Percentiles rank a stretch among this genome's conserved stretches.
phyloP scores from a whole-genome alignment of 2,113 vertebrate genomes.

The Tamias sibiricus region DNA sequence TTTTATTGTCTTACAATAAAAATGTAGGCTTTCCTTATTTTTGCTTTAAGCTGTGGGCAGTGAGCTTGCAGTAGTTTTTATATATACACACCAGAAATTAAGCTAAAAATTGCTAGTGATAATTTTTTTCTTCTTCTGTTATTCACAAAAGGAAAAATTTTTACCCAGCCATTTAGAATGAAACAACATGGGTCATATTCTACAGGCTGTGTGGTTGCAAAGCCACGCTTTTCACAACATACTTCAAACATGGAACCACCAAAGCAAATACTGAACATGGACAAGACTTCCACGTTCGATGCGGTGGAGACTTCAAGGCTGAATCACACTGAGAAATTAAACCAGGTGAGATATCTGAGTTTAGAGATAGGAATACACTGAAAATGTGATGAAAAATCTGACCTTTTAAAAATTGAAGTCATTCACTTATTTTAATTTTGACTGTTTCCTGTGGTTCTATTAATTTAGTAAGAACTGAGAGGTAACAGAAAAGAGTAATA shows the following conservation, averaged over 20 bases:
- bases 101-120: slow-evolving; percentile 42
- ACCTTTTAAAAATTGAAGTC: not conserved
- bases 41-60: slow-evolving; percentile 26
- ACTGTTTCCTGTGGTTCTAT: not conserved
- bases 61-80: not conserved
- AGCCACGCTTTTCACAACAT: slow-evolving; percentile 59
- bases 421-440: not conserved
- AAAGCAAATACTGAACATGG: not conserved
- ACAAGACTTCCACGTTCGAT: slow-evolving; percentile 35
- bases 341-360: slow-evolving; percentile 76
- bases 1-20: slow-evolving; percentile 19
- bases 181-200: slow-evolving; percentile 42
- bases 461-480: not conserved
- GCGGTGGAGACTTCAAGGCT: slow-evolving; percentile 39
- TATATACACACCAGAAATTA: not conserved
- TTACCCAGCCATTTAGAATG: slow-evolving; percentile 53
- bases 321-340: slow-evolving; percentile 61
- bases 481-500: not conserved
- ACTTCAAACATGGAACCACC: slow-evolving; percentile 10
- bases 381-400: not conserved
- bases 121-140: slow-evolving; percentile 53
- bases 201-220: slow-evolving; percentile 35
- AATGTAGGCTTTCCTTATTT: not conserved
- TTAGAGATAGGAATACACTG: not conserved
- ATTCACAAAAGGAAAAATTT: slow-evolving; percentile 67